Percentiles rank a stretch among this genome's conserved stretches.
Evolutionary conservation across 1,140 invertebrate genomes (phyloP).

Genomic region (Onthophagus taurus): DNA sequence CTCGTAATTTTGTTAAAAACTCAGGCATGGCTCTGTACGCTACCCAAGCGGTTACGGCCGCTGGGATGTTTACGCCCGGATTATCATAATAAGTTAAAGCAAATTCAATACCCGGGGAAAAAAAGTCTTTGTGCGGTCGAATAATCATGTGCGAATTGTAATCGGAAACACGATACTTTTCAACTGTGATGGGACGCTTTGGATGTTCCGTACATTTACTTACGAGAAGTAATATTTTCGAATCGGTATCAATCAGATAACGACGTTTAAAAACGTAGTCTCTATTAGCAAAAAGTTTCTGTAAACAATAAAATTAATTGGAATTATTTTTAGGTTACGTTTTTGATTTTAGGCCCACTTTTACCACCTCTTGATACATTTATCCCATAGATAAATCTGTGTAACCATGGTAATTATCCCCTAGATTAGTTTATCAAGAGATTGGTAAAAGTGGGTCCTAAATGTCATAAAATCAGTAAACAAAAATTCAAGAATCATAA

Average conservation of each 20-base stretch:
- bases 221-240: conserved; percentile 49
- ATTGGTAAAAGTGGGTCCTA: no score
- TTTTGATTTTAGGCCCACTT: no score
- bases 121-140: conserved; percentile 51
- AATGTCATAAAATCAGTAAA: no score
- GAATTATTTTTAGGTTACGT: no score
- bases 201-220: conserved; percentile 53
- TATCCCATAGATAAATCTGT: no score
- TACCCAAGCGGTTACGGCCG: conserved; percentile 56
- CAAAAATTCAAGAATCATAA: no score
- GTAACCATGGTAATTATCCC: background rate
- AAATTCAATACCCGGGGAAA: conserved; percentile 64
- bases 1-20: conserved; percentile 30
- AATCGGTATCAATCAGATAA: conserved; percentile 49
- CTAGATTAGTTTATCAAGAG: background rate
- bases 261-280: conserved; percentile 79
- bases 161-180: conserved; percentile 58
- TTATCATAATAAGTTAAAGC: conserved; percentile 81
- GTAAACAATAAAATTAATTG: no score
- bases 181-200: conserved; percentile 44
- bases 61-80: conserved; percentile 63
- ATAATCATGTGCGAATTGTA: conserved; percentile 86
- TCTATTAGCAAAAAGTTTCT: conserved; percentile 73
- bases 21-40: conserved; percentile 41
- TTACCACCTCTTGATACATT: no score